Evolutionary conservation across 2,888 invertebrate genomes (phyloP), one percentile per base, ranked within the genome.

Genomic region (Calameuta filiformis): DNA sequence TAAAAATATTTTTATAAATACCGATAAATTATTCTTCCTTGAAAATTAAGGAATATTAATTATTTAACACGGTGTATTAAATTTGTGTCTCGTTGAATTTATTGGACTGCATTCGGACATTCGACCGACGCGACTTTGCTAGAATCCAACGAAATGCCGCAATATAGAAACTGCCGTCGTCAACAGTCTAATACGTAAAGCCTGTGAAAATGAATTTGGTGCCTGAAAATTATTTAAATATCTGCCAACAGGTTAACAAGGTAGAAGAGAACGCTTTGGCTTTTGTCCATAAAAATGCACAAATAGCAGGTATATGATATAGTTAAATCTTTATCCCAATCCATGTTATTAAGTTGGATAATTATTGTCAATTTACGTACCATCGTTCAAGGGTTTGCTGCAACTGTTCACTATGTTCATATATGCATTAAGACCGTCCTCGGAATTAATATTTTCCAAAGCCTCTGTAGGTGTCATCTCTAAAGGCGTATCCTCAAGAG

Each of bases 321-420:
- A 56, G 9, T 15, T 40, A 40, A 23, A 23, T 56, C 56, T 9
- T 56, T 56, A 56, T 56, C 56, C 15, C 23, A 56, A 56, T 56
- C 9, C 56, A 56, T 9, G 56, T 56, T 23, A 23, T 56, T 15
- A 30, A 31, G 71, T 11, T 11, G 23, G 9, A 71, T 71, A 9
- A 23, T 23, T 71, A 34, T 30, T 31, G 11, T 34, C 31, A 31
- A 71, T 71, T 1, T n/a, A 30, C 88, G 79, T 80, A 91, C 91
- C 90, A 82, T 91, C 90, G 81, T 89, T 84, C 68, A 90, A 81
- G 31, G 87, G 85, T 81, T 88, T 91, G 69, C 89, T 88, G 34
- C 90, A 90, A 77, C 90, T 90, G 78, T 91, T 91, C 76, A 91
- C 89, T 77, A 91, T 87, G 75, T 88, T 90, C 83, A 90, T 88